These are phyloP conservation scores for Neolamprologus longior DNA, from an alignment of 2,113 vertebrate genomes.

Conservation along the genomic window DNA sequence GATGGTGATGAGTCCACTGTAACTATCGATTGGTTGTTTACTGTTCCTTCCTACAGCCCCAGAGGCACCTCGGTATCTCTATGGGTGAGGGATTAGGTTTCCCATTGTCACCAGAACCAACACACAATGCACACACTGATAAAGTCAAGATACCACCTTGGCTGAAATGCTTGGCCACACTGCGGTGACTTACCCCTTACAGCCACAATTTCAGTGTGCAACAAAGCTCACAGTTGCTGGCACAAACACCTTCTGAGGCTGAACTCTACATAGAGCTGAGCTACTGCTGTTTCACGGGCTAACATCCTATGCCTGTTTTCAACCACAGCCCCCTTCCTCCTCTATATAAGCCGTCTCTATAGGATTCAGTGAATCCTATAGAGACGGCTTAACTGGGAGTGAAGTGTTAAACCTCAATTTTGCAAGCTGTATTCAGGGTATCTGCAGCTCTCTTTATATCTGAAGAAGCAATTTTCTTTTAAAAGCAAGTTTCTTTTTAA, in stretches of 20 bases:
- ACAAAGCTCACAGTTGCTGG: background rate
- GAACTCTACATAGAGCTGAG: background rate
- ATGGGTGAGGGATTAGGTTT: slow-evolving; percentile 48
- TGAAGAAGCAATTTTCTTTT: background rate
- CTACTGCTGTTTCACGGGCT: background rate
- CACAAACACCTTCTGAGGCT: background rate
- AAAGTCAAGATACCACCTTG: slow-evolving; percentile 8
- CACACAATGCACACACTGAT: background rate
- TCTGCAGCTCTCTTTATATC: background rate
- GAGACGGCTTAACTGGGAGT: slow-evolving; percentile 20
- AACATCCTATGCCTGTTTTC: background rate
- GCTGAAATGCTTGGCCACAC: background rate
- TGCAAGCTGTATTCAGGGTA: background rate
- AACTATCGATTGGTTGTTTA: slow-evolving; percentile 46
- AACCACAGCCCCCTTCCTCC: background rate
- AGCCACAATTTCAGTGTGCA: background rate
- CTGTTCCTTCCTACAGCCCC: slow-evolving; percentile 25
- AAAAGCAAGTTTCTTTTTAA: background rate
- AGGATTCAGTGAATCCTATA: background rate
- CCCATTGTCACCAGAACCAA: slow-evolving; percentile 35
- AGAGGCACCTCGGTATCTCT: slow-evolving; percentile 23
- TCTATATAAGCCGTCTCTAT: background rate
- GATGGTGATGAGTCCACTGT: slow-evolving; percentile 13
- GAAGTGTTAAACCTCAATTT: slow-evolving; percentile 3
- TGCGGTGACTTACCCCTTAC: background rate